Evolutionary conservation across 2,888 invertebrate species (phyloP).

Genomic region (Psylliodes chrysocephalus): DNA sequence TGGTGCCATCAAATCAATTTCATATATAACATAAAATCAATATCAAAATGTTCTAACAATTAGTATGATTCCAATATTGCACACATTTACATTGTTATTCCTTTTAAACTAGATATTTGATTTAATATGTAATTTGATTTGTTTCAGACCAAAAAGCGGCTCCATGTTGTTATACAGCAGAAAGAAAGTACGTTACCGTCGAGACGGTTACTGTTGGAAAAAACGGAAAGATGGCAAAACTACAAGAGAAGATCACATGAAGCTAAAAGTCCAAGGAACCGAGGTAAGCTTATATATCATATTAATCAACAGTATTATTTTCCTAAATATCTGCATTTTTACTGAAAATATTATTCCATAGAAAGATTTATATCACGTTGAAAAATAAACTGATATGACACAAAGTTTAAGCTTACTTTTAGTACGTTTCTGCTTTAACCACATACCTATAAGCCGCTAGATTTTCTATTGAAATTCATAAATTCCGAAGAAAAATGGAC

Average conservation of each 20-base stretch:
- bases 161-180: constrained; percentile 96
- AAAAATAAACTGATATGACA: no score
- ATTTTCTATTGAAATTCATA: background rate
- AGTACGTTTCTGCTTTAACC: background rate
- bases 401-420: background rate
- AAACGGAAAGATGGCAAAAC: constrained; percentile 98
- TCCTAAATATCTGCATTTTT: no score
- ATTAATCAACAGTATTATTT: background rate
- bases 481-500: background rate
- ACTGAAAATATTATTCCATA: no score
- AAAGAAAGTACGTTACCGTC: constrained; percentile 93
- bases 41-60: no score
- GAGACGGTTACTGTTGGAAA: constrained; percentile 99
- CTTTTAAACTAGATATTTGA: no score
- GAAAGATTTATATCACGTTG: no score
- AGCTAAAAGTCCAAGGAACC: constrained; percentile 96
- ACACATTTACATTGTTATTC: no score
- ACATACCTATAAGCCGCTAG: background rate
- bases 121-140: no score
- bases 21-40: no score
- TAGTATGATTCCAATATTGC: no score
- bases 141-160: constrained; percentile 92
- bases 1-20: no score
- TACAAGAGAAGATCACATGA: constrained; percentile 99
- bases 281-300: constrained; percentile 78